phyloP scores from a whole-genome alignment of 2,797 vertebrate species.

The Taenioides sp. region DNA sequence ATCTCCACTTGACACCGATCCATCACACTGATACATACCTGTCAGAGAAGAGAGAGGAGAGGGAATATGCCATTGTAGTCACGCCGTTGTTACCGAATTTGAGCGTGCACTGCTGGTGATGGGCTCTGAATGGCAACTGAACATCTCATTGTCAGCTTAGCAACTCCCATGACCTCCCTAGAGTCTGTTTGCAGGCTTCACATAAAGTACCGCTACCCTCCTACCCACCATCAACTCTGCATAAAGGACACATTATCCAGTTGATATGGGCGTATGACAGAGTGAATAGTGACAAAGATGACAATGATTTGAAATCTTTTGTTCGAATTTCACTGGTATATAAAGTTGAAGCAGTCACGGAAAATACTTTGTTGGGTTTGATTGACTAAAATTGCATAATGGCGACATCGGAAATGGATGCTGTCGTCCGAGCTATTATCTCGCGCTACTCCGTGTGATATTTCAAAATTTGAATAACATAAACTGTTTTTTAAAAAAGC shows the following conservation, averaged over 20 bases:
- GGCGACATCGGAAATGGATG: conserved; percentile 38
- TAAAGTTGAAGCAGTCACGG: conserved; percentile 34
- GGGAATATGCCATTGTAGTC: conserved; percentile 52
- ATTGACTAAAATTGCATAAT: conserved; percentile 53
- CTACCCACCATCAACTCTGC: conserved; percentile 31
- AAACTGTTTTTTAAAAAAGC: conserved; percentile 43
- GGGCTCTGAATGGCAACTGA: conserved; percentile 52
- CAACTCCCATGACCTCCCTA: conserved; percentile 59
- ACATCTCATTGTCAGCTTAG: conserved; percentile 54
- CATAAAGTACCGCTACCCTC: conserved; percentile 35
- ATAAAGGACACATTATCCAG: conserved; percentile 44
- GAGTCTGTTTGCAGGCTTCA: conserved; percentile 40
- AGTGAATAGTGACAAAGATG: conserved; percentile 43
- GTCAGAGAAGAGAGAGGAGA: conserved; percentile 38
- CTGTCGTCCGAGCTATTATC: conserved; percentile 39
- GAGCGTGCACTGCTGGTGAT: conserved; percentile 34
- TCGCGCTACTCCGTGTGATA: conserved; percentile 17
- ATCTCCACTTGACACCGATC: conserved; percentile 38
- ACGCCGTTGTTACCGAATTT: conserved; percentile 33
- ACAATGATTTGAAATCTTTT: conserved; percentile 54
- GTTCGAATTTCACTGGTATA: conserved; percentile 39
- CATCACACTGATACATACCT: conserved; percentile 55
- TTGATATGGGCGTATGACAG: conserved; percentile 35
- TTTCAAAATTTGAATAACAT: conserved; percentile 61
- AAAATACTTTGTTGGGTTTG: conserved; percentile 36